Evolutionary conservation across 2,113 vertebrate species (phyloP).

Genomic region (Oncorhynchus nerka): DNA sequence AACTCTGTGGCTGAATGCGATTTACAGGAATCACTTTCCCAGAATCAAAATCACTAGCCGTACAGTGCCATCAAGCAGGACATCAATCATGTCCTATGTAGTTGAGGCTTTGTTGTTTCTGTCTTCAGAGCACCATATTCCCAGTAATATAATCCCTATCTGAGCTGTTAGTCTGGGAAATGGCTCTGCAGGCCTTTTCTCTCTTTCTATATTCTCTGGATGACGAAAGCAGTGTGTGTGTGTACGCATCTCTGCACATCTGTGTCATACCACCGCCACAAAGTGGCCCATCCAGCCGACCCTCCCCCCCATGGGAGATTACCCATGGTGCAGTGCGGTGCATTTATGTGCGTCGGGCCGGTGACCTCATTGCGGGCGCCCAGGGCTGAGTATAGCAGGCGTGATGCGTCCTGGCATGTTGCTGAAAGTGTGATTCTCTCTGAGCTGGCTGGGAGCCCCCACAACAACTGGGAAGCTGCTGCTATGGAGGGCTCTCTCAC

Average conservation of each 20-base stretch:
- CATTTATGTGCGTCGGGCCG: constrained; percentile 40
- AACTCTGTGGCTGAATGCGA: no score
- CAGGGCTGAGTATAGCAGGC: constrained; percentile 51
- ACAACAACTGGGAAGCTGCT: neutral
- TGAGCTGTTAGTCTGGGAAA: no score
- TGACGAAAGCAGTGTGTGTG: constrained; percentile 28
- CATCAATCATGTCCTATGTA: no score
- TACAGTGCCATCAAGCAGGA: no score
- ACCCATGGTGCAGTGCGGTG: constrained; percentile 56
- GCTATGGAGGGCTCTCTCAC: neutral
- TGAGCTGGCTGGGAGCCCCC: constrained; percentile 12
- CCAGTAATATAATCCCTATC: no score
- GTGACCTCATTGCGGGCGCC: constrained; percentile 51
- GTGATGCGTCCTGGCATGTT: constrained; percentile 61
- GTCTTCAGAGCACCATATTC: no score
- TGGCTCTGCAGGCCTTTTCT: neutral
- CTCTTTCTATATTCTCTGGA: constrained; percentile 17
- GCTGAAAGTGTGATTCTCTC: constrained; percentile 60
- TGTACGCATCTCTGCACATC: neutral
- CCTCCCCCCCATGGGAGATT: constrained; percentile 39
- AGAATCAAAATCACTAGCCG: no score
- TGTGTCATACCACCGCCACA: constrained; percentile 35
- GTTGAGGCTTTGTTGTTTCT: no score
- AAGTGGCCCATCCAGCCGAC: constrained; percentile 40
- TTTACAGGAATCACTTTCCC: no score